Conservation (phyloP, 2,113 vertebrate species). For the Crotophaga sulcirostris region DNA sequence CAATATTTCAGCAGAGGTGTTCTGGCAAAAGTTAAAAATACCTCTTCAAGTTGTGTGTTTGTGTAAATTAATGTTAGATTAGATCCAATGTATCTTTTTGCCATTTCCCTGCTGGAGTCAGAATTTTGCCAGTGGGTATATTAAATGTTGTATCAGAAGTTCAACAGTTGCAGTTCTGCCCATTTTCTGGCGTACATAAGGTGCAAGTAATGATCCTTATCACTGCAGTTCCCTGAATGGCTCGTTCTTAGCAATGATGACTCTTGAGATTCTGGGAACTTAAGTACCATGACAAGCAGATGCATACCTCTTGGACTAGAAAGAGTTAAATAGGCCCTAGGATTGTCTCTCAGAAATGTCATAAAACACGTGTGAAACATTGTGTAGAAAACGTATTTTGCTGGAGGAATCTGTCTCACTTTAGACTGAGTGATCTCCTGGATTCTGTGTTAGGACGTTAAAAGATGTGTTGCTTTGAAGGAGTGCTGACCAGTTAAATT, state of each 20-base stretch:
- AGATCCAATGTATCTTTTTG: not conserved
- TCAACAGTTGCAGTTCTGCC: not conserved
- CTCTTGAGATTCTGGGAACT: not conserved
- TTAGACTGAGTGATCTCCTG: not conserved
- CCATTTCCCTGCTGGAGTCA: not conserved
- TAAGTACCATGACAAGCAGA: not conserved
- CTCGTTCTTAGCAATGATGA: not conserved
- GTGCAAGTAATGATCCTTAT: not conserved
- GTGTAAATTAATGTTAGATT: not conserved
- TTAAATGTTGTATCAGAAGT: not conserved
- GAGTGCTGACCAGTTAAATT: conserved; percentile 41
- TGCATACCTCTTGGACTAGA: not conserved
- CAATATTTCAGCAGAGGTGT: not conserved
- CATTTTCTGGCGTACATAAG: not conserved
- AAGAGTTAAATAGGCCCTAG: not conserved
- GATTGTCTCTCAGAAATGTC: not conserved
- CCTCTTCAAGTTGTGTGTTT: not conserved
- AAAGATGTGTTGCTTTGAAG: conserved; percentile 22
- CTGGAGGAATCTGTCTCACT: not conserved
- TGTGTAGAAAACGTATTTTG: not conserved
- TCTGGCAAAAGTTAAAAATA: not conserved
- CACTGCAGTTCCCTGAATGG: not conserved
- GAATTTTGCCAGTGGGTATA: not conserved
- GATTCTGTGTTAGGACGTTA: conserved; percentile 3
- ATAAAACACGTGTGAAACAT: not conserved